Evolutionary conservation across 2,113 vertebrate species (phyloP).

Genomic region (Helogale parvula): DNA sequence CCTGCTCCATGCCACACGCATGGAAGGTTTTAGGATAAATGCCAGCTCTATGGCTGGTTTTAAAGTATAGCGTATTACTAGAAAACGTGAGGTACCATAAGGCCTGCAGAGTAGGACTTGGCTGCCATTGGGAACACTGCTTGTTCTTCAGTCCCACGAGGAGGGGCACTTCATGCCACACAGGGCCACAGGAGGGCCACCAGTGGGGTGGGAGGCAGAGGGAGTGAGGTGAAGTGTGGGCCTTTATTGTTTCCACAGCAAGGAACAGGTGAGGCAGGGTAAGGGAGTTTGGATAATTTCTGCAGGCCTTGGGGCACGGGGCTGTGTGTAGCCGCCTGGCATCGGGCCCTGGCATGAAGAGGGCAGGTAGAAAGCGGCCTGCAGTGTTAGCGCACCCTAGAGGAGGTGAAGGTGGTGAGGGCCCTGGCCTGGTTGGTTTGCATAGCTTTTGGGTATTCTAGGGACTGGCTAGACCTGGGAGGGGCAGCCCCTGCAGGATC

Average conservation of each 20-base stretch:
- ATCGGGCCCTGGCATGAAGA: rapidly evolving
- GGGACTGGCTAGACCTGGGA: no score
- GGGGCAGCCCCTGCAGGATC: not conserved
- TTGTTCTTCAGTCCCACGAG: not conserved
- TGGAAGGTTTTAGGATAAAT: not conserved
- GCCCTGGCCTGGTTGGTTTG: not conserved
- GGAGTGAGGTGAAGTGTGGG: rapidly evolving
- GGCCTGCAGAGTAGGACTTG: not conserved
- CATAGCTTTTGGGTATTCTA: not conserved
- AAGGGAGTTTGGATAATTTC: rapidly evolving
- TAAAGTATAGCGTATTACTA: not conserved
- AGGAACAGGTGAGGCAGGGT: not conserved
- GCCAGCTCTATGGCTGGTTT: not conserved
- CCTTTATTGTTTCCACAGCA: rapidly evolving
- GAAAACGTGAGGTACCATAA: not conserved
- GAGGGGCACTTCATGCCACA: rapidly evolving
- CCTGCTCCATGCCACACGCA: not conserved
- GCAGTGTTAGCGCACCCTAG: rapidly evolving
- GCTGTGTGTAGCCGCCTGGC: not conserved
- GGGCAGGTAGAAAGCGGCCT: not conserved
- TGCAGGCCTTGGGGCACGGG: not conserved
- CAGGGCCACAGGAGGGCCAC: rapidly evolving
- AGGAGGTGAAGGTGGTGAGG: not conserved
- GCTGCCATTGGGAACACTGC: not conserved
- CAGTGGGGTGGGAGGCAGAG: not conserved